phyloP scores from a whole-genome alignment of 2,113 vertebrate genomes.

The Muntiacus reevesi region DNA sequence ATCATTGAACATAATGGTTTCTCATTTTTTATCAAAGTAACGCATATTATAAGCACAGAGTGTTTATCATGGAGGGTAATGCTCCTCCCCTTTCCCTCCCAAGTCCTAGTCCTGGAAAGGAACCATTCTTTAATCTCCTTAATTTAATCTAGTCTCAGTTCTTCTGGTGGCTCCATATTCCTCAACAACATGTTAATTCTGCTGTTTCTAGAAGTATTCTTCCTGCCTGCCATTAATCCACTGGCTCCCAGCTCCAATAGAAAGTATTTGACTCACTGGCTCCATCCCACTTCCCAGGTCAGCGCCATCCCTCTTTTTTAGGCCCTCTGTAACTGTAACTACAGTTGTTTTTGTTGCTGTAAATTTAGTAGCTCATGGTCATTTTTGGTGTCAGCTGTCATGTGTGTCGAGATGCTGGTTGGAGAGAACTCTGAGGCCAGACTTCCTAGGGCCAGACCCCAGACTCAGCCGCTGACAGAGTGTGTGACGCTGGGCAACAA shows the following conservation, averaged over 20 bases:
- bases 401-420: fast-evolving
- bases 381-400: neutral
- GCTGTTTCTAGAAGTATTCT: neutral
- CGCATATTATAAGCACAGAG: neutral
- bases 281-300: neutral
- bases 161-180: neutral
- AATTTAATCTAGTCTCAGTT: neutral
- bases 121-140: neutral
- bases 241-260: neutral
- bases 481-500: neutral
- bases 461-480: neutral
- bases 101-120: neutral
- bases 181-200: neutral
- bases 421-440: neutral
- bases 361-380: neutral
- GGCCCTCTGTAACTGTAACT: neutral
- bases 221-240: neutral
- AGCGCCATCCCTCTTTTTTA: neutral
- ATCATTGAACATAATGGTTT: neutral
- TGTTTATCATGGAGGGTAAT: neutral
- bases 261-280: neutral
- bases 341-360: neutral
- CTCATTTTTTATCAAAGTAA: neutral
- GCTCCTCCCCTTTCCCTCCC: neutral
- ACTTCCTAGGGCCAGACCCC: neutral